Evolutionary conservation across 2,113 vertebrate genomes (phyloP).

Genomic region (Percina caprodes): DNA sequence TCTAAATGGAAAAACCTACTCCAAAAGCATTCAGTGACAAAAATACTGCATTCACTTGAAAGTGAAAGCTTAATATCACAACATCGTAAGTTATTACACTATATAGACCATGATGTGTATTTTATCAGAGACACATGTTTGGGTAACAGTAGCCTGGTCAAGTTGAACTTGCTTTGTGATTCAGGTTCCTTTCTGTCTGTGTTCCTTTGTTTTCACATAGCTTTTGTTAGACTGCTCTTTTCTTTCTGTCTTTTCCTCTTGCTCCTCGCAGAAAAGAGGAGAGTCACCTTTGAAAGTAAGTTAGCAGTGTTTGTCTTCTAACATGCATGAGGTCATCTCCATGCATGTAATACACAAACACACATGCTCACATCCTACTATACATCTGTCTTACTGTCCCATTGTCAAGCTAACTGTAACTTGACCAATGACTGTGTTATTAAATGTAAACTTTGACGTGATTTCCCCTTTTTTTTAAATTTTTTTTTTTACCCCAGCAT

Average conservation of each 20-base stretch:
- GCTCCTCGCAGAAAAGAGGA: conserved; percentile 87
- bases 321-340: conserved; percentile 39
- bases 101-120: not conserved
- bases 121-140: not conserved
- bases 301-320: conserved; percentile 60
- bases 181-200: conserved; percentile 47
- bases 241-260: conserved; percentile 78
- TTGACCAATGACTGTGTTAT: conserved; percentile 19
- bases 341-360: conserved; percentile 43
- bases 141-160: not conserved
- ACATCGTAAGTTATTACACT: not conserved
- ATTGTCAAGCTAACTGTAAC: conserved; percentile 18
- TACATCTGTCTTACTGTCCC: conserved; percentile 27
- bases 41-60: not conserved
- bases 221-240: conserved; percentile 74
- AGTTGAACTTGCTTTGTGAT: conserved; percentile 59
- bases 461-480: not conserved
- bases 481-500: no score
- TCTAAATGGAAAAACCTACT: not conserved
- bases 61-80: not conserved
- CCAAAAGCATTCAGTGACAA: not conserved
- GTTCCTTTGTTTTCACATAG: conserved; percentile 64
- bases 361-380: conserved; percentile 13
- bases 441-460: conserved; percentile 1
- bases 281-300: conserved; percentile 90